Evolutionary conservation across 2,113 vertebrate genomes (phyloP), one percentile per base, ranked within the genome.

Genomic region (Sinosuthora webbiana): DNA sequence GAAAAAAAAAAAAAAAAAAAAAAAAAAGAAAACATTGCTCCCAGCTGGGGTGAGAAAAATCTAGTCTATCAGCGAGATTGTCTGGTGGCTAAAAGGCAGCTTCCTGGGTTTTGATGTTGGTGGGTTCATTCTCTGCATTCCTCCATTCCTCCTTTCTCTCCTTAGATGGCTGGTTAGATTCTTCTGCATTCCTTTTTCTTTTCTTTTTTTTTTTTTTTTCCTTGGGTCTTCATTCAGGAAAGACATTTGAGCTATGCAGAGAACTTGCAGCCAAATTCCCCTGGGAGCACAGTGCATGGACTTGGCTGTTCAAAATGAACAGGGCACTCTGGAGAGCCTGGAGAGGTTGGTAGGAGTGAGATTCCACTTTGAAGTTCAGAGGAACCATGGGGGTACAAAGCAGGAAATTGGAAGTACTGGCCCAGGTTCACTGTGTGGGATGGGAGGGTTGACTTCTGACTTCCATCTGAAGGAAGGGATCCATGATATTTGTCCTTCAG

Each of bases 21-120:
- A 87, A 50, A 11, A 8, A 82, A 83, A 89, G 68, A 95, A 96
- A 96, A 93, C 70, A 70, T 90, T 92, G 90, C 69, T 94, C 77
- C 84, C 30, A 44, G 57, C 86, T 96, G 93, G 94, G 93, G 90
- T 96, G 95, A 96, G 95, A 97, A 96, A 97, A 97, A 91, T 89
- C 91, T 92, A 94, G 93, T 85, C 83, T 87, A 93, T 96, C 90
- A 91, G 77, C 2, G 55, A 92, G 84, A 93, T 96, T 93, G 87
- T 81, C 93, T 87, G 50, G 65, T 96, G 93, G 82, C 97, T 97
- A 96, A 88, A 68, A 97, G 95, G 95, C 96, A 93, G 77, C 85
- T 96, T 97, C 96, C 95, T 95, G 96, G 63, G 28, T 94, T 92
- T 90, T 91, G 74, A 74, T 83, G 68, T 91, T 82, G 78, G 82